Conservation (phyloP, 2,797 vertebrate species). For the Paratrypauchen microcephalus region DNA sequence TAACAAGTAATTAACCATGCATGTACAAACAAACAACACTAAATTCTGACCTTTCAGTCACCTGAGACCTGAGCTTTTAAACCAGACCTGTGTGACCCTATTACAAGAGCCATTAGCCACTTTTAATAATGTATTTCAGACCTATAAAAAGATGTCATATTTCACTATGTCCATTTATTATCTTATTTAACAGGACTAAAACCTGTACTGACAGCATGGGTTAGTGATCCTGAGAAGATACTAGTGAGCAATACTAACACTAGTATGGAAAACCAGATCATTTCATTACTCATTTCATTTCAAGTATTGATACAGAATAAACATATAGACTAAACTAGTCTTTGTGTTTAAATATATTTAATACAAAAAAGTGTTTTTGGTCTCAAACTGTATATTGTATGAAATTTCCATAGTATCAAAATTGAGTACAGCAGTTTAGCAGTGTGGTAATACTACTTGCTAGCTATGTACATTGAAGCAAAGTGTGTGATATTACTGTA, state of each 20-base stretch:
- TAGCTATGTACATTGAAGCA: not conserved
- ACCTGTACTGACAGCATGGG: not conserved
- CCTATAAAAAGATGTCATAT: not conserved
- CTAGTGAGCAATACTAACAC: too few species aligned
- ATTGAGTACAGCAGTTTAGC: too few species aligned
- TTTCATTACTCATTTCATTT: too few species aligned
- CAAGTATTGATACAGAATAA: too few species aligned
- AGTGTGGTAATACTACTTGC: too few species aligned
- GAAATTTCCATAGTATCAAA: too few species aligned
- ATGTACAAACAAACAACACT: conserved; percentile 17
- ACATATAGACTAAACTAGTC: too few species aligned
- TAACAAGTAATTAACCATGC: conserved; percentile 27
- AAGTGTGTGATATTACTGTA: not conserved
- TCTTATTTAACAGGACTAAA: not conserved
- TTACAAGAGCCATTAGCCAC: not conserved
- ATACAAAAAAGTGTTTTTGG: too few species aligned
- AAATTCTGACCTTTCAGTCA: conserved; percentile 4
- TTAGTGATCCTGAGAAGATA: not conserved
- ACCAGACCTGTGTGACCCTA: not conserved
- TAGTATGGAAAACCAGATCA: too few species aligned
- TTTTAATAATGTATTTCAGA: not conserved
- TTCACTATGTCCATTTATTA: not conserved
- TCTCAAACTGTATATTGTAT: too few species aligned
- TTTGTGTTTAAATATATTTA: too few species aligned
- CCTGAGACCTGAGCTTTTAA: not conserved